These are phyloP conservation scores for Melipona bicolor DNA, from an alignment of 2,888 invertebrate genomes.

Conservation along the genomic window DNA sequence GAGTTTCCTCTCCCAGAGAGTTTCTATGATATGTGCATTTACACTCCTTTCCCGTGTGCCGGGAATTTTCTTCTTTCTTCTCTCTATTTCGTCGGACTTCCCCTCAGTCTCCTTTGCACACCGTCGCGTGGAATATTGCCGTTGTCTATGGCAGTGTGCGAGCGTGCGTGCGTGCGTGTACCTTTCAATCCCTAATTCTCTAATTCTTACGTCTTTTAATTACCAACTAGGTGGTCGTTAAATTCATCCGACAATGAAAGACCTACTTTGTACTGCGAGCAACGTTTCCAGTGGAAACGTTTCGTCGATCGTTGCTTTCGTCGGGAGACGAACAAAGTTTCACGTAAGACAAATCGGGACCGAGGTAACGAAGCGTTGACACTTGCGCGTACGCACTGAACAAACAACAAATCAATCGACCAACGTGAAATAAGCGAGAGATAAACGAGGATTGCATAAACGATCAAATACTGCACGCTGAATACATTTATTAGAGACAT, in stretches of 20 bases:
- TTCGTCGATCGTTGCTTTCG: not conserved
- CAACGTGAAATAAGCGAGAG: not conserved
- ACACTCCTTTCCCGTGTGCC: slow-evolving; percentile 14
- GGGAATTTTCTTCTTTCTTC: slow-evolving; percentile 23
- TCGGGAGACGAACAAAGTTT: not conserved
- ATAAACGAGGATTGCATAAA: slow-evolving; percentile 7
- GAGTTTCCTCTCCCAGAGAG: slow-evolving; percentile 25
- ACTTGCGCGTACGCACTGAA: not conserved
- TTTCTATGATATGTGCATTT: slow-evolving; percentile 36
- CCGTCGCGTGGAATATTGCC: slow-evolving; percentile 42
- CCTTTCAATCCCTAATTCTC: not conserved
- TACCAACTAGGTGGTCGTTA: slow-evolving; percentile 1
- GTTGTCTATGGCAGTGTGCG: slow-evolving; percentile 13
- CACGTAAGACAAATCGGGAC: not conserved
- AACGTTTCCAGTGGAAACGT: not conserved
- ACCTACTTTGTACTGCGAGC: not conserved
- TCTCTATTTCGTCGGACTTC: slow-evolving; percentile 18
- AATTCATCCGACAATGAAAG: not conserved
- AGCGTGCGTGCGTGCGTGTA: too few species aligned
- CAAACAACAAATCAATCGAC: slow-evolving; percentile 17
- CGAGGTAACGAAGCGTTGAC: not conserved
- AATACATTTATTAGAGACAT: slow-evolving; percentile 1
- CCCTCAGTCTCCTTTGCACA: not conserved
- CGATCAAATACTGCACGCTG: slow-evolving; percentile 9
- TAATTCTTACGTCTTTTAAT: slow-evolving; percentile 18